Evolutionary conservation across 1,140 invertebrate genomes (phyloP), one percentile per base, ranked within the genome.

Genomic region (Babylonia areolata): DNA sequence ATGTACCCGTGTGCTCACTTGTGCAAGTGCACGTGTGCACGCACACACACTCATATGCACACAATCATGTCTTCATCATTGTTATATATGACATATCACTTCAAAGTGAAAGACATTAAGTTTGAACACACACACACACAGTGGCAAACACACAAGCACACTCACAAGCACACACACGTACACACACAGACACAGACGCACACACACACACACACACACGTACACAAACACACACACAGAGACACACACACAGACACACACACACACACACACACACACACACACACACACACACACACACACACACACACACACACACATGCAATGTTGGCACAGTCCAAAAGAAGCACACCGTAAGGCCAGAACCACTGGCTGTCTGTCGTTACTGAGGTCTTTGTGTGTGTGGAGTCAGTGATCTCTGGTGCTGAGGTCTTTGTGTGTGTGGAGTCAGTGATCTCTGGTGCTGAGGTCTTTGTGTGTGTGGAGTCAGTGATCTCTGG

Each of bases 291-390:
- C 58, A 28, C 58, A 69, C 20, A 28, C n/a, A 69, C 58, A 69
- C 58, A 69, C 58, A 69, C 58, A 69, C 58, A 69, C 58, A 69
- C 58, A 69, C 58, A 69, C 58, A 69, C 58, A 69, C 58, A 69
- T 5, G 23, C 58, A 69, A 6, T 69, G 20, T 12, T n/a, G n/a
- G n/a, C n/a, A n/a, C n/a, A n/a, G n/a, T n/a, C n/a, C n/a, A n/a
- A n/a, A n/a, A n/a, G n/a, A n/a, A n/a, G n/a, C n/a, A n/a, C n/a
- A n/a, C n/a, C n/a, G n/a, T n/a, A n/a, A n/a, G n/a, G n/a, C n/a
- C n/a, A n/a, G n/a, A n/a, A n/a, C n/a, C n/a, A n/a, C n/a, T n/a
- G n/a, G n/a, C n/a, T n/a, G n/a, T n/a, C n/a, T n/a, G n/a, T n/a
- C n/a, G n/a, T n/a, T n/a, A n/a, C n/a, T n/a, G n/a, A n/a, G n/a